A percentile compares a stretch with the other conserved stretches of the same genome.
These are phyloP conservation scores for Buceros bicornis DNA, from an alignment of 2,797 vertebrate genomes.

Conservation along the genomic window DNA sequence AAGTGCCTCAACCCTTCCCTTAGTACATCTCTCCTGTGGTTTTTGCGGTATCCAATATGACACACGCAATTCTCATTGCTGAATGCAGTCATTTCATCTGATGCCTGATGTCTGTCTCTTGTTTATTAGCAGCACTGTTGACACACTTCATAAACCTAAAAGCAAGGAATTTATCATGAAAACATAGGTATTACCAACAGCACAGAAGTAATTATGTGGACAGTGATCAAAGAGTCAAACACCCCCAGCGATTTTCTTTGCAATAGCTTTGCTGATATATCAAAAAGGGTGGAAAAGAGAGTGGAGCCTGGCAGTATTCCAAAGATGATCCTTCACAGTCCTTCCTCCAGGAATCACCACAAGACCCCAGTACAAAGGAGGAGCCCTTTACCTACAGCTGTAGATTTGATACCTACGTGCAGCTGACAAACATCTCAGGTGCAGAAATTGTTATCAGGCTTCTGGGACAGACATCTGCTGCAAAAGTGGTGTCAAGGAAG, in stretches of 20 bases:
- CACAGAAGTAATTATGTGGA: not conserved
- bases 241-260: not conserved
- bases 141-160: conserved; percentile 35
- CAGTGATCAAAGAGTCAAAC: not conserved
- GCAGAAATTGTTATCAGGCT: not conserved
- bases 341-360: not conserved
- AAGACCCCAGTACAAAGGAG: not conserved
- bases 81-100: conserved; percentile 15
- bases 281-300: not conserved
- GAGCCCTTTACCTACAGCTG: not conserved
- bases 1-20: conserved; percentile 38
- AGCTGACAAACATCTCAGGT: not conserved
- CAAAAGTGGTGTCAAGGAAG: not conserved
- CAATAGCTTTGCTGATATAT: not conserved
- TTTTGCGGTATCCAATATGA: conserved; percentile 54
- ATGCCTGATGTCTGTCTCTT: conserved; percentile 41
- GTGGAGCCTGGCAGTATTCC: not conserved
- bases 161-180: conserved; percentile 53
- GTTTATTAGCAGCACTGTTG: conserved; percentile 49
- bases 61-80: conserved; percentile 37
- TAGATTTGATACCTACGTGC: not conserved
- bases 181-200: conserved; percentile 36
- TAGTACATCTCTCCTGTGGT: conserved; percentile 37
- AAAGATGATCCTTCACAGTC: not conserved
- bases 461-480: not conserved